Conservation (phyloP, 92 coral and sea anemone species). For the Isaurus tuberculatus region DNA sequence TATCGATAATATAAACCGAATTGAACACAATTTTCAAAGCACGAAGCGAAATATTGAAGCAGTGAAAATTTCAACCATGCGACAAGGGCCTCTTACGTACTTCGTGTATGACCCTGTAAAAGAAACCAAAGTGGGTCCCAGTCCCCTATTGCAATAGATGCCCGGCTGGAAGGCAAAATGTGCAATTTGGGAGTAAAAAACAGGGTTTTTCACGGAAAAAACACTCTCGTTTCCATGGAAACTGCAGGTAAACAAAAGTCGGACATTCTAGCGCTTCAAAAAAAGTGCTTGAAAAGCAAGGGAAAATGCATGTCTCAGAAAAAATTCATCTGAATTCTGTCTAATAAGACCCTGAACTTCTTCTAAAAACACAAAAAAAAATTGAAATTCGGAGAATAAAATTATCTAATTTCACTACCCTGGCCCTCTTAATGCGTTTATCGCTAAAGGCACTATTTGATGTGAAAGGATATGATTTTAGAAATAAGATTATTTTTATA, state of each 20-base stretch:
- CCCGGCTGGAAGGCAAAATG: not conserved
- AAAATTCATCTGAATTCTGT: not conserved
- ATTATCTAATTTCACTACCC: not conserved
- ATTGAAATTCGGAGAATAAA: not conserved
- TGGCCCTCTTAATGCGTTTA: conserved; percentile 10
- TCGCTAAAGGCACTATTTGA: not conserved
- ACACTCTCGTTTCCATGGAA: conserved; percentile 16
- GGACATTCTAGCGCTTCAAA: not conserved
- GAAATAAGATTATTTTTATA: not conserved
- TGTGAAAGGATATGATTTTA: conserved; percentile 4
- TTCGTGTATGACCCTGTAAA: conserved; percentile 9
- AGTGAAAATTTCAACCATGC: conserved; percentile 7
- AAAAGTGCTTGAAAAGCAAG: not conserved
- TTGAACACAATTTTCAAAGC: conserved; percentile 10
- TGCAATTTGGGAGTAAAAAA: conserved; percentile 9
- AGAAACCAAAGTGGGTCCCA: conserved; percentile 18
- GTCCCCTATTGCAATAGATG: not conserved
- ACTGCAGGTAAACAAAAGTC: not conserved
- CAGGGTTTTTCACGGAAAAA: not conserved
- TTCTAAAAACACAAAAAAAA: not conserved
- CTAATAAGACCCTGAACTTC: not conserved
- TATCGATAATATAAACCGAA: not conserved
- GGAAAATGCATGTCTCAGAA: not conserved
- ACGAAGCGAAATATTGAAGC: not conserved
- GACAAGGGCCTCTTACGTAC: not conserved